Base-by-base conservation (phyloP, 2,888 invertebrate genomes). In the Nesidiocoris tenuis region DNA sequence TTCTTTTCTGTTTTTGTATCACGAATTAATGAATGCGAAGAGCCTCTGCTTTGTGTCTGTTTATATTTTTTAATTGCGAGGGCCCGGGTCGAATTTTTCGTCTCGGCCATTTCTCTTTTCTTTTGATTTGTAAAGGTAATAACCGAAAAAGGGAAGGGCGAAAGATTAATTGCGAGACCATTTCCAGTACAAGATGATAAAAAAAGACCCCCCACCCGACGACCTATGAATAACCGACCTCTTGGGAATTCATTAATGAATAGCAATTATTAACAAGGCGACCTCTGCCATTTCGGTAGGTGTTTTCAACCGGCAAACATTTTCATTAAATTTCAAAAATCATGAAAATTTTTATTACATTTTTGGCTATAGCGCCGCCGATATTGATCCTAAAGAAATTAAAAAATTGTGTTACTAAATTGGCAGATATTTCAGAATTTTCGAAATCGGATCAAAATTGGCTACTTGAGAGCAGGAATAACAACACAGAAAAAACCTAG, bases 51-150 rank as follows among this genome's bases (percentile, higher is more conserved):
- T 39, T 3, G 39, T 63, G 63, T 22, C 23, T 63, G 63, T 63
- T 63, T 63, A 63, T 63, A 63, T 63, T 63, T 63, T 39, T 39
- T 39, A 39, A 39, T 39, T 39, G 39, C 39, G 39, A 39, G 39
- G 39, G n/a, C n/a, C 39, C 39, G 12, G 39, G 5, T 7, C 39
- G 39, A 39, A 39, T 39, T 39, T 39, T 39, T 39, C 39, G 39
- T 39, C 39, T 39, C 39, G 5, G 39, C 39, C 12, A 39, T 39
- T 39, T 7, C 39, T 39, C 39, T 39, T n/a, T 39, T 39, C 39
- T 39, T 39, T 39, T 39, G 39, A 39, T 39, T 39, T 39, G 39
- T 39, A 39, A 39, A 39, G 39, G 39, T 39, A 39, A 39, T 39
- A 39, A 12, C 39, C 39, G 39, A 39, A 39, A 39, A 39, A 12